Evolutionary conservation across 2,888 invertebrate genomes (phyloP).

Genomic region (Drosophila algonquin): DNA sequence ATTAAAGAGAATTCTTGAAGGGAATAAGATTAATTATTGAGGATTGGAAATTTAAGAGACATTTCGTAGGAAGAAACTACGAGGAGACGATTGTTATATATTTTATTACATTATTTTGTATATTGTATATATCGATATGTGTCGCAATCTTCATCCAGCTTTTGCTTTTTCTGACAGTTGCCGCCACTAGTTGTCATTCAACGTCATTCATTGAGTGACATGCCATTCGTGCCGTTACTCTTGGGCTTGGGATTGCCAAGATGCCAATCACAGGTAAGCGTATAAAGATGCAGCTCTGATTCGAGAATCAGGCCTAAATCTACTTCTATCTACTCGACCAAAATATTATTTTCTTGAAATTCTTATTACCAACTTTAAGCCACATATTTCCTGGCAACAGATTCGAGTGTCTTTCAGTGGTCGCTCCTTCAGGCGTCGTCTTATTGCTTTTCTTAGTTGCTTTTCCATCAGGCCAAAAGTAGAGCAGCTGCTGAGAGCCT

Average conservation of each 20-base stretch:
- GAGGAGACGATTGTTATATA: neutral
- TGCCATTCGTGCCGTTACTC: too few relatives aligned
- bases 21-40: neutral
- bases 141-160: neutral
- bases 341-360: neutral
- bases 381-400: neutral
- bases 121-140: neutral
- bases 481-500: conserved; percentile 29
- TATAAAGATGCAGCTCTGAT: too few relatives aligned
- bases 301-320: neutral
- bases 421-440: neutral
- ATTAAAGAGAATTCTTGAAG: neutral
- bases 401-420: neutral
- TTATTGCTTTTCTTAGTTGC: conserved; percentile 2
- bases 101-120: too few relatives aligned
- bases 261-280: too few relatives aligned
- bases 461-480: conserved; percentile 34
- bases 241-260: too few relatives aligned
- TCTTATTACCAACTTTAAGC: neutral
- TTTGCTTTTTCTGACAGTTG: neutral
- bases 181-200: neutral
- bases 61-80: neutral
- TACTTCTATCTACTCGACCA: too few relatives aligned
- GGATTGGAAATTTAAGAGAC: neutral
- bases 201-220: neutral